phyloP scores from a whole-genome alignment of 2,113 vertebrate genomes.

The Orcinus orca region DNA sequence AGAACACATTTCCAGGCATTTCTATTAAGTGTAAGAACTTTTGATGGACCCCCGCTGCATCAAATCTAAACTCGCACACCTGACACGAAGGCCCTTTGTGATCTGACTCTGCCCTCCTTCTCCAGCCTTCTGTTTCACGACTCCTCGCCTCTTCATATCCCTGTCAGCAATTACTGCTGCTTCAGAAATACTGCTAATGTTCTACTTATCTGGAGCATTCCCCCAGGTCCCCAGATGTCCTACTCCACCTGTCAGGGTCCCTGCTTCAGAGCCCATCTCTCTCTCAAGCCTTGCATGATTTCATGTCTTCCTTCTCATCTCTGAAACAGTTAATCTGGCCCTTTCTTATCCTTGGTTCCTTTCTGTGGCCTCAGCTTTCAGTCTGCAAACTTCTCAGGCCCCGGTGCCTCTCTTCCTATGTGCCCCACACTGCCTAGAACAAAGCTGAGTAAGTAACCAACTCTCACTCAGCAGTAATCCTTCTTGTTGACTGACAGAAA shows the following conservation, averaged over 20 bases:
- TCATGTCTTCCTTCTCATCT: not conserved
- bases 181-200: not conserved
- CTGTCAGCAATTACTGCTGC: not conserved
- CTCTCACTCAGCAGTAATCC: not conserved
- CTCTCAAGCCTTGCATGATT: not conserved
- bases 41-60: not conserved
- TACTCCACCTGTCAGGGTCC: not conserved
- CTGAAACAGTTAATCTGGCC: not conserved
- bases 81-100: not conserved
- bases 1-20: not conserved
- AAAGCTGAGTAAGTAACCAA: not conserved
- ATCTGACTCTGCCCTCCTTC: not conserved
- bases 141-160: not conserved
- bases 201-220: not conserved
- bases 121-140: not conserved
- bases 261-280: not conserved
- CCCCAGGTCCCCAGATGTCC: not conserved
- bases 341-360: not conserved
- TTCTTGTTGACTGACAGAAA: not conserved
- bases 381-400: not conserved
- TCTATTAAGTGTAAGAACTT: not conserved
- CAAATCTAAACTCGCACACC: not conserved
- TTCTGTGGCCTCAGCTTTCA: not conserved
- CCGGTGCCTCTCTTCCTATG: not conserved
- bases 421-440: not conserved